Percentiles rank a stretch among this genome's conserved stretches.
These are phyloP conservation scores for Tragelaphus eurycerus DNA, from an alignment of 2,797 vertebrate species.

Conservation along the genomic window DNA sequence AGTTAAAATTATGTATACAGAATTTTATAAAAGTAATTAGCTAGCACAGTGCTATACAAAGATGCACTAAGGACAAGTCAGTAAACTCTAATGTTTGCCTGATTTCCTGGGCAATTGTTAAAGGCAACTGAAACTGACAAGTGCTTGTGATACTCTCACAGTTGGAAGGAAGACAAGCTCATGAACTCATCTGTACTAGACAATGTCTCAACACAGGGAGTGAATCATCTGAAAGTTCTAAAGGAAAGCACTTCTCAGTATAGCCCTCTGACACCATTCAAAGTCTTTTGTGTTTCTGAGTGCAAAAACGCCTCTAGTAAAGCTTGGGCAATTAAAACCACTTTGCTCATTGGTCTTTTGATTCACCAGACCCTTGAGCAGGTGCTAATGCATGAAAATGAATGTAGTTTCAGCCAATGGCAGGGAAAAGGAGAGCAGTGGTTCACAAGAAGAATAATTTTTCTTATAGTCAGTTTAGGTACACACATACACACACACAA, in stretches of 20 bases:
- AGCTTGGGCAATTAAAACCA: constrained; percentile 86
- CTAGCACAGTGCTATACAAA: constrained; percentile 54
- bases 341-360: constrained; percentile 87
- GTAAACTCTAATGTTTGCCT: constrained; percentile 42
- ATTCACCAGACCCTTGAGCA: constrained; percentile 80
- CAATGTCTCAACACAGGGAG: constrained; percentile 80
- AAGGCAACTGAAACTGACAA: constrained; percentile 81
- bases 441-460: constrained; percentile 76
- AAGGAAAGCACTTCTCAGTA: constrained; percentile 83
- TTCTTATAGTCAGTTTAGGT: constrained; percentile 73
- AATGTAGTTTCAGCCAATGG: constrained; percentile 78
- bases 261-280: constrained; percentile 80
- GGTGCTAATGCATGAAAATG: constrained; percentile 84
- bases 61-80: constrained; percentile 40
- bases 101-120: constrained; percentile 71
- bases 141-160: constrained; percentile 81
- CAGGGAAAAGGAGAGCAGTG: constrained; percentile 66
- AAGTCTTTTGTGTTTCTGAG: constrained; percentile 84
- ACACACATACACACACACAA: neutral
- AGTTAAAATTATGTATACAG: constrained; percentile 38
- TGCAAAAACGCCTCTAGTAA: constrained; percentile 81
- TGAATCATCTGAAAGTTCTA: constrained; percentile 81
- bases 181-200: constrained; percentile 86
- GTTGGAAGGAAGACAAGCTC: constrained; percentile 83
- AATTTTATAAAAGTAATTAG: constrained; percentile 42